A percentile compares a stretch with the other conserved stretches of the same genome.
Evolutionary conservation across 2,797 vertebrate genomes (phyloP).

Genomic region (Gallinago stenura): DNA sequence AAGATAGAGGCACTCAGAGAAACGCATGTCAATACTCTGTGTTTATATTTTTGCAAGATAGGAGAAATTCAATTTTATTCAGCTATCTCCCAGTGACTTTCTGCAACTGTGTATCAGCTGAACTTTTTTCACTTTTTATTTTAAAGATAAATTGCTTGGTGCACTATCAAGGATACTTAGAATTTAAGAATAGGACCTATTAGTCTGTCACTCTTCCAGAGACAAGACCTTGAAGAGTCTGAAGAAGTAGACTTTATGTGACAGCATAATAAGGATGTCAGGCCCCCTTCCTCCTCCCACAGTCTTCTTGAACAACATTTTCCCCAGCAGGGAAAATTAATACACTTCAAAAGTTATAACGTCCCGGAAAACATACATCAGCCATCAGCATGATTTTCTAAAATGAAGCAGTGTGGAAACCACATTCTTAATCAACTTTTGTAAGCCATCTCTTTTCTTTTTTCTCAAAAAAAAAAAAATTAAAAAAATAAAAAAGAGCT

Average conservation of each 20-base stretch:
- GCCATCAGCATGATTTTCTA: conserved; percentile 51
- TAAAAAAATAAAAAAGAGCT: neutral
- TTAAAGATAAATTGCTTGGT: conserved; percentile 73
- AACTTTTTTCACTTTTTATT: conserved; percentile 64
- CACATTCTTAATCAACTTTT: conserved; percentile 62
- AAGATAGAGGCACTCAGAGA: conserved; percentile 25
- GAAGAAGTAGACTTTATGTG: conserved; percentile 69
- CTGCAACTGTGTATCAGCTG: conserved; percentile 27
- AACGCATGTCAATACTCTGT: neutral
- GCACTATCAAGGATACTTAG: conserved; percentile 72
- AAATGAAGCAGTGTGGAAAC: conserved; percentile 60
- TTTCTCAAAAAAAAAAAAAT: neutral
- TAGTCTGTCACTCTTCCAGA: conserved; percentile 78
- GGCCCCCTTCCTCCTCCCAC: conserved; percentile 13
- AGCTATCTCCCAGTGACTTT: conserved; percentile 43
- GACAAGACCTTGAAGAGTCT: conserved; percentile 74
- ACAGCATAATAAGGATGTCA: conserved; percentile 81
- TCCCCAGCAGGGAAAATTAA: conserved; percentile 73
- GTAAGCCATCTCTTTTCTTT: neutral
- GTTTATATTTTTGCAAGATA: conserved; percentile 50
- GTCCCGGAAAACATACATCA: conserved; percentile 49
- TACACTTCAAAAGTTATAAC: conserved; percentile 69
- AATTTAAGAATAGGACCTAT: conserved; percentile 77
- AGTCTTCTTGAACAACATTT: conserved; percentile 59
- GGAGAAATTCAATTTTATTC: conserved; percentile 68